Percentiles rank a stretch among this genome's conserved stretches.
phyloP scores from a whole-genome alignment of 2,113 vertebrate genomes.

The Gadus chalcogrammus region DNA sequence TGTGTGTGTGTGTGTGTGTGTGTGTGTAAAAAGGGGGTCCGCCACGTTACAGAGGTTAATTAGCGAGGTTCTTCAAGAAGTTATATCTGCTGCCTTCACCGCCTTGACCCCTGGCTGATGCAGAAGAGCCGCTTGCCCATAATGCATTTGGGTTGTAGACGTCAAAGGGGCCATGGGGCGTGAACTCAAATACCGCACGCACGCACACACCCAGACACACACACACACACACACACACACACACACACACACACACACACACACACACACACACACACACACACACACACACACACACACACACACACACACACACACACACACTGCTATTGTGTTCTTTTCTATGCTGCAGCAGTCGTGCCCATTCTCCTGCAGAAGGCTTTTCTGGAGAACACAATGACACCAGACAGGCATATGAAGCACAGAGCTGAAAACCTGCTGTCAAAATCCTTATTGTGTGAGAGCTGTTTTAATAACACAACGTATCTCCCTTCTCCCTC shows the following conservation, averaged over 20 bases:
- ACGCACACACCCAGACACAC: not conserved
- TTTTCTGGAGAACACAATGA: slow-evolving; percentile 40
- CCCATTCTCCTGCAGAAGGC: slow-evolving; percentile 61
- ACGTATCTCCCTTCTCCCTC: slow-evolving; percentile 13
- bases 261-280: too few species aligned
- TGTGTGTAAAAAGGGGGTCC: slow-evolving; percentile 43
- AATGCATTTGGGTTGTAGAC: slow-evolving; percentile 41
- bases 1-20: slow-evolving; percentile 51
- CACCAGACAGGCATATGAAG: slow-evolving; percentile 70
- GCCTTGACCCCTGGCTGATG: slow-evolving; percentile 63
- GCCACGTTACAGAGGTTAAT: slow-evolving; percentile 52
- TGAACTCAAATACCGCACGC: slow-evolving; percentile 44
- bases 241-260: slow-evolving; percentile 8
- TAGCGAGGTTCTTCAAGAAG: slow-evolving; percentile 73
- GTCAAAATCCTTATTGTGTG: slow-evolving; percentile 62
- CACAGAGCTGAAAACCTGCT: slow-evolving; percentile 35
- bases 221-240: not conserved
- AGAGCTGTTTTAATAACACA: slow-evolving; percentile 42
- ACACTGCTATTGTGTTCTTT: slow-evolving; percentile 38
- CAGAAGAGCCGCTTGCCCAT: slow-evolving; percentile 19
- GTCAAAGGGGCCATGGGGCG: slow-evolving; percentile 27
- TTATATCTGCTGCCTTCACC: slow-evolving; percentile 71
- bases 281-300: not conserved
- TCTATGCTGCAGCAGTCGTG: slow-evolving; percentile 46
- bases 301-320: slow-evolving; percentile 5